phyloP scores from a whole-genome alignment of 2,888 invertebrate species.

The Melieria picta region DNA sequence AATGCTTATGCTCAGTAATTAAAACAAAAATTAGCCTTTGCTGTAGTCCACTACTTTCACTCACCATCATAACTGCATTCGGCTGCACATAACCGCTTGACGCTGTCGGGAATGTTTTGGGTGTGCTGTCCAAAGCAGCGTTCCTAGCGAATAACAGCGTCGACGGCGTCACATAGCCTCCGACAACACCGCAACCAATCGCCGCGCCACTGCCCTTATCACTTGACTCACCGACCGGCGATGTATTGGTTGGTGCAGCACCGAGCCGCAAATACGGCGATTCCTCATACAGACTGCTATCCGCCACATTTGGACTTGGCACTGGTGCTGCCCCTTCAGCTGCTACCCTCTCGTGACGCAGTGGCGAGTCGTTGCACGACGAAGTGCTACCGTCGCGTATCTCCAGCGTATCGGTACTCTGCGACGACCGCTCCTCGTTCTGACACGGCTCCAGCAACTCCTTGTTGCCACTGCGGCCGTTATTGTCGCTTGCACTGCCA shows the following conservation, averaged over 20 bases:
- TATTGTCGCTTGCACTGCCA: slow-evolving; percentile 6
- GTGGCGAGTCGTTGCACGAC: slow-evolving; percentile 41
- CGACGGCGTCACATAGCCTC: neutral
- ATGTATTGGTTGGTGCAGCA: neutral
- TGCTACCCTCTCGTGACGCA: neutral
- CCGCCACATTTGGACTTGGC: neutral
- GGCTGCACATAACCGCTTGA: slow-evolving; percentile 51
- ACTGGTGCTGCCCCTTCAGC: neutral
- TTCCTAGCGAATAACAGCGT: neutral
- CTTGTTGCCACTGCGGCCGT: slow-evolving; percentile 31
- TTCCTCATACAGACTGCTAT: neutral
- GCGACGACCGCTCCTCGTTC: slow-evolving; percentile 40
- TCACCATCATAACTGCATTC: slow-evolving; percentile 47
- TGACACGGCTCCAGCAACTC: slow-evolving; percentile 22
- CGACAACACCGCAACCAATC: neutral
- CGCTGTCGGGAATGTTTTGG: slow-evolving; percentile 10
- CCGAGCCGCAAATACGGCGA: neutral
- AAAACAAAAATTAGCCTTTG: too few species aligned
- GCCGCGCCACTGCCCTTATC: neutral
- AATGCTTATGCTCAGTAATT: too few species aligned
- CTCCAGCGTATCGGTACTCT: slow-evolving; percentile 47
- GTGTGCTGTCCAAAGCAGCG: neutral
- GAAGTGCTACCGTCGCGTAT: slow-evolving; percentile 47
- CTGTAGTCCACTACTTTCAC: slow-evolving; percentile 5
- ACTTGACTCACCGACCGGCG: neutral